Conservation (phyloP, 1,140 invertebrate genomes). For the Cherax quadricarinatus region DNA sequence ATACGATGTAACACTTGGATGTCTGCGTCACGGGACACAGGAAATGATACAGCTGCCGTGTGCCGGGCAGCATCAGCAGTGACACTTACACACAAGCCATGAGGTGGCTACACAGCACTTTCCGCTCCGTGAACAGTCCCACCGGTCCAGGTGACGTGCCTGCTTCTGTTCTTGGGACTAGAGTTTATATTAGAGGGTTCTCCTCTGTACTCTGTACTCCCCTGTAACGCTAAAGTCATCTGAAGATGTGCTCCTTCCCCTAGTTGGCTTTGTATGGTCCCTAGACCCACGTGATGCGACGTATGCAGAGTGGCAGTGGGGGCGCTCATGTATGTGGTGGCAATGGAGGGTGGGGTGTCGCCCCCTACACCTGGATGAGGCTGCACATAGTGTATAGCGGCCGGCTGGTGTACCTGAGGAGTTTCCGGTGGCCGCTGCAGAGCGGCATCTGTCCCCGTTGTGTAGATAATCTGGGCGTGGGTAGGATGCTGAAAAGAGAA, state of each 20-base stretch:
- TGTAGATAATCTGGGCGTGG: conserved; percentile 46
- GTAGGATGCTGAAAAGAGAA: conserved; percentile 24
- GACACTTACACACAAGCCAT: neutral
- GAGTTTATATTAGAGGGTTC: conserved; percentile 22
- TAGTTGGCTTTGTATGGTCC: conserved; percentile 25
- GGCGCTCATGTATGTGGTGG: too few species aligned
- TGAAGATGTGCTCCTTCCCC: neutral
- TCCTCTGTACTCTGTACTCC: neutral
- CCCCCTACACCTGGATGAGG: conserved; percentile 30
- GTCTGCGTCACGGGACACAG: conserved; percentile 11
- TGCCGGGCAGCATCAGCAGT: neutral
- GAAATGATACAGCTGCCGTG: neutral
- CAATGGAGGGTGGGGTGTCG: neutral
- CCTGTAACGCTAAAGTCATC: neutral
- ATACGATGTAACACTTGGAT: conserved; percentile 35
- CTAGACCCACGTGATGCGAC: conserved; percentile 8
- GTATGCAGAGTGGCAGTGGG: neutral
- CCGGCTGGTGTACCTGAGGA: neutral
- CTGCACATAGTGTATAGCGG: conserved; percentile 52
- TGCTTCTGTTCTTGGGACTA: conserved; percentile 53
- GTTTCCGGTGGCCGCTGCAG: neutral
- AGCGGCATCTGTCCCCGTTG: conserved; percentile 37
- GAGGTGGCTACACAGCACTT: conserved; percentile 22
- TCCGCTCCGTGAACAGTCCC: conserved; percentile 43
- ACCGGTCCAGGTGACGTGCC: conserved; percentile 63